Percentiles rank a stretch among this genome's conserved stretches.
phyloP scores from a whole-genome alignment of 2,888 invertebrate genomes.

The Hyppa rectilinea region DNA sequence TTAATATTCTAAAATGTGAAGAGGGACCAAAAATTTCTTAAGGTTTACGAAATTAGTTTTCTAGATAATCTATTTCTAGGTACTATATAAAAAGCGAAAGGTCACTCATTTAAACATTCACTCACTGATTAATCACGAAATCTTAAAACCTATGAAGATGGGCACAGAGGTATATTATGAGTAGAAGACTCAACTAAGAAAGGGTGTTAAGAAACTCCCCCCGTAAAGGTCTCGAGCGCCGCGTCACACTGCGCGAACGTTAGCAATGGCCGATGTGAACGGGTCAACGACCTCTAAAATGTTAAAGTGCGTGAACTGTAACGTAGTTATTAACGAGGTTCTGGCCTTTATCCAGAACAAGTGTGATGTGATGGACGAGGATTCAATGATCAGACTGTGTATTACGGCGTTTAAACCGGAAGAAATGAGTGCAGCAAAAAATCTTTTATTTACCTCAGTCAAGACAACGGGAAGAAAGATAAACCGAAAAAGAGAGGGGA shows the following conservation, averaged over 20 bases:
- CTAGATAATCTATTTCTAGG: too few relatives aligned
- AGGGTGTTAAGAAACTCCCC: too few relatives aligned
- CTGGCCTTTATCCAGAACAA: neutral
- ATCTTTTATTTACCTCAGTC: slow-evolving; percentile 2
- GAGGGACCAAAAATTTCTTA: neutral
- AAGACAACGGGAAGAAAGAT: neutral
- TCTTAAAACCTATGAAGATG: too few relatives aligned
- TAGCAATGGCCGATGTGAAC: neutral
- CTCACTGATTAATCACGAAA: too few relatives aligned
- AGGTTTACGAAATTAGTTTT: neutral
- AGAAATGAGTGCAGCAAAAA: slow-evolving; percentile 4
- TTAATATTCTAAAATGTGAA: neutral
- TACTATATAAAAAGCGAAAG: too few relatives aligned
- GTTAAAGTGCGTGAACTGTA: slow-evolving; percentile 5
- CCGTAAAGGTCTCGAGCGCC: too few relatives aligned
- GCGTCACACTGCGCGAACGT: neutral
- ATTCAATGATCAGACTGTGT: slow-evolving; percentile 7
- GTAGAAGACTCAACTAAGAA: too few relatives aligned
- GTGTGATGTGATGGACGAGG: slow-evolving; percentile 7
- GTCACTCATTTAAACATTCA: too few relatives aligned
- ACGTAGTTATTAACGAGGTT: neutral
- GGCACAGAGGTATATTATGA: too few relatives aligned
- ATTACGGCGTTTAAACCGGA: neutral
- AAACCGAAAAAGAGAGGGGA: neutral
- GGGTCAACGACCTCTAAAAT: slow-evolving; percentile 8